A percentile compares a stretch with the other conserved stretches of the same genome.
These are phyloP conservation scores for Amyelois transitella DNA, from an alignment of 1,140 invertebrate species.

Conservation along the genomic window DNA sequence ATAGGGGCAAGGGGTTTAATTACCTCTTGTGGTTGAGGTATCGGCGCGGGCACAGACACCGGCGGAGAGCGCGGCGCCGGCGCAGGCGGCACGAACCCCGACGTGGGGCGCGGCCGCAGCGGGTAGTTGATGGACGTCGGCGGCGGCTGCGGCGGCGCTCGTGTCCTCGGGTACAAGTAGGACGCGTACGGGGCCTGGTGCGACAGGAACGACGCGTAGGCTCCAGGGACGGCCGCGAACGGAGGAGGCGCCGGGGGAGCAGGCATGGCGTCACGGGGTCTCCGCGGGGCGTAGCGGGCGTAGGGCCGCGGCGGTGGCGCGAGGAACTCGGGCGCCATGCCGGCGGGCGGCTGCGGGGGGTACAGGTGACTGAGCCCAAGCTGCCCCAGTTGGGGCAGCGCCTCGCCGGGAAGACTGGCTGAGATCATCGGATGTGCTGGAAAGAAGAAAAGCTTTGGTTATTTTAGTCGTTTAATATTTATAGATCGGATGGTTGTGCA, in stretches of 20 bases:
- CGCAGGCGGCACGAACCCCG: constrained; percentile 55
- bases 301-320: constrained; percentile 66
- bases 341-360: constrained; percentile 45
- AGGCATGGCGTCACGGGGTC: constrained; percentile 33
- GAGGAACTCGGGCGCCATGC: constrained; percentile 69
- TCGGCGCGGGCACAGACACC: constrained; percentile 39
- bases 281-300: constrained; percentile 53
- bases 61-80: constrained; percentile 55
- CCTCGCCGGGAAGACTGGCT: constrained; percentile 71
- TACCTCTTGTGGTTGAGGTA: constrained; percentile 51
- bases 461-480: neutral
- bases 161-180: constrained; percentile 39
- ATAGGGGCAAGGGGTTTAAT: too few relatives aligned
- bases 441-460: constrained; percentile 15
- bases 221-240: constrained; percentile 46
- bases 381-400: constrained; percentile 66
- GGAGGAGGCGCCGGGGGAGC: constrained; percentile 34
- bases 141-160: constrained; percentile 35
- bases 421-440: constrained; percentile 72
- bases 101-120: constrained; percentile 43
- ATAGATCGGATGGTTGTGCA: too few relatives aligned
- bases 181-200: constrained; percentile 44
- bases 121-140: constrained; percentile 31
- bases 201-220: constrained; percentile 51
- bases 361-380: constrained; percentile 57